Evolutionary conservation across 2,888 invertebrate genomes (phyloP).

Genomic region (Polyploca ridens): DNA sequence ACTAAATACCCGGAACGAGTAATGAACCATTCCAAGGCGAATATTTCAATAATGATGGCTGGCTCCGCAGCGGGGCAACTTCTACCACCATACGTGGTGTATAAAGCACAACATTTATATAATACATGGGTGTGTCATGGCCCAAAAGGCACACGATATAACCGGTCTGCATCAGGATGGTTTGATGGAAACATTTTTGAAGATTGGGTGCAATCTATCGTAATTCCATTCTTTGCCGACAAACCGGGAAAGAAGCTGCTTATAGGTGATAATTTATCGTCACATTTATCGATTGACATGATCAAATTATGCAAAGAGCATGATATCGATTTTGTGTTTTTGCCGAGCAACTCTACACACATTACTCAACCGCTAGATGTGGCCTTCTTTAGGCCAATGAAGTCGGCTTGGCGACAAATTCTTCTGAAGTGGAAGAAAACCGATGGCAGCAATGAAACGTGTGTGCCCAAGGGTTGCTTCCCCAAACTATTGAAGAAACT

Average conservation of each 20-base stretch:
- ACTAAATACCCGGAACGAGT: conserved; percentile 14
- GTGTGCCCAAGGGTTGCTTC: no score
- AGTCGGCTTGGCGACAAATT: background rate
- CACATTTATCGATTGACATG: background rate
- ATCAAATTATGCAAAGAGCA: background rate
- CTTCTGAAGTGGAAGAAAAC: no score
- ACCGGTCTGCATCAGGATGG: conserved; percentile 21
- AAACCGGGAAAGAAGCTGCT: background rate
- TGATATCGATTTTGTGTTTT: background rate
- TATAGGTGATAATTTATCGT: background rate
- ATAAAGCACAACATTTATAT: conserved; percentile 20
- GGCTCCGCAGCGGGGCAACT: conserved; percentile 17
- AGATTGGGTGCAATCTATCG: conserved; percentile 20
- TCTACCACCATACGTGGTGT: conserved; percentile 20
- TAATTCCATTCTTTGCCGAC: conserved; percentile 16
- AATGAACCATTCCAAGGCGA: conserved; percentile 18
- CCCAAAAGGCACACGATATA: conserved; percentile 18
- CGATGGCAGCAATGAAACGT: no score
- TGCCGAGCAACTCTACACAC: background rate
- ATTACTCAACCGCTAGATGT: background rate
- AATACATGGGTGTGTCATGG: conserved; percentile 19
- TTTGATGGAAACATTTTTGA: conserved; percentile 22
- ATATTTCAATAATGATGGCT: conserved; percentile 22
- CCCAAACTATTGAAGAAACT: no score
- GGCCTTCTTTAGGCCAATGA: background rate